A percentile compares a stretch with the other conserved stretches of the same genome.
Evolutionary conservation across 1,140 invertebrate genomes (phyloP).

Genomic region (Drosophila pachea): DNA sequence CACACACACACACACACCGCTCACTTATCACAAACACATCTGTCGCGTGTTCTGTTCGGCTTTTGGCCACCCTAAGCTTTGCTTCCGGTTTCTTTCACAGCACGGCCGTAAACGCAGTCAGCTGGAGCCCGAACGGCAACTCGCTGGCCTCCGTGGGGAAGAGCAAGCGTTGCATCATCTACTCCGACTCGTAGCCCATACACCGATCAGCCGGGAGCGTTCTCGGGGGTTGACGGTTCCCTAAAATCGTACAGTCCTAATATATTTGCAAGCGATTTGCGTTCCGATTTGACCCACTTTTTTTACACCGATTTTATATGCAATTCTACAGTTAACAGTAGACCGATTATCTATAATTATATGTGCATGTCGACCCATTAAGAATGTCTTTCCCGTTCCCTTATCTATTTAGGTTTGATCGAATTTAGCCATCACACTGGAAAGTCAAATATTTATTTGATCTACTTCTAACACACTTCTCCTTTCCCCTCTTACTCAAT

Average conservation of each 20-base stretch:
- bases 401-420: slow-evolving; percentile 33
- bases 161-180: slow-evolving; percentile 90
- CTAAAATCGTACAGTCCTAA: slow-evolving; percentile 13
- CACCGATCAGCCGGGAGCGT: not conserved
- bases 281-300: slow-evolving; percentile 21
- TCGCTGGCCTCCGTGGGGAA: slow-evolving; percentile 93
- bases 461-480: not conserved
- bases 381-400: not conserved
- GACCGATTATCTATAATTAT: not conserved
- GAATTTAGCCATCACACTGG: slow-evolving; percentile 35
- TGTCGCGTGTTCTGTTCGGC: slow-evolving; percentile 8
- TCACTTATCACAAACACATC: not conserved
- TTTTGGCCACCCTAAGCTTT: slow-evolving; percentile 47
- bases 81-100: slow-evolving; percentile 81
- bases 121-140: slow-evolving; percentile 93
- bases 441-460: slow-evolving; percentile 24
- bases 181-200: slow-evolving; percentile 83
- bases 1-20: slow-evolving; percentile 4
- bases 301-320: slow-evolving; percentile 37
- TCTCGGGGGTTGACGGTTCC: too few species aligned
- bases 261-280: slow-evolving; percentile 2
- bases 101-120: slow-evolving; percentile 91
- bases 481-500: not conserved
- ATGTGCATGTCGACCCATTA: slow-evolving; percentile 16
- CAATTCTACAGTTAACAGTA: slow-evolving; percentile 14